phyloP scores from a whole-genome alignment of 2,888 invertebrate genomes.

The Branchipolynoe longqiensis region DNA sequence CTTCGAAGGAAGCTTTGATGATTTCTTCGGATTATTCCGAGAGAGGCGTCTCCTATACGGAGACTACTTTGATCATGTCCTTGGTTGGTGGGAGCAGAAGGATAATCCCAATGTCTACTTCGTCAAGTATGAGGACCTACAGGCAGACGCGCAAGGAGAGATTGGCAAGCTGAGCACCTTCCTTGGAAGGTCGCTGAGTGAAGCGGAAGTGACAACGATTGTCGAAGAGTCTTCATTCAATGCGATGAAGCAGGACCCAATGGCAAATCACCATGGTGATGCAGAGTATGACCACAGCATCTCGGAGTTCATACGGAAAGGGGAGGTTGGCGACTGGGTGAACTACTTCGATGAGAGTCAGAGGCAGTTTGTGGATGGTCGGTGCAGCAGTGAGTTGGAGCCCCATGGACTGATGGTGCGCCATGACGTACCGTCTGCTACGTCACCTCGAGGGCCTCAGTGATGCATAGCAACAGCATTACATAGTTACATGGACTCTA shows the following conservation, averaged over 20 bases:
- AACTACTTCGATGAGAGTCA: constrained; percentile 89
- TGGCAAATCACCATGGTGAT: constrained; percentile 77
- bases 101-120: constrained; percentile 53
- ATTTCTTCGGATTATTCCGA: constrained; percentile 57
- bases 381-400: constrained; percentile 83
- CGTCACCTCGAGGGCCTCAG: too few species aligned
- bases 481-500: too few species aligned
- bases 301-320: constrained; percentile 82
- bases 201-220: constrained; percentile 69
- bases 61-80: constrained; percentile 58
- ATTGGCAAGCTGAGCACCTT: constrained; percentile 86
- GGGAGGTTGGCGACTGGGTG: constrained; percentile 91
- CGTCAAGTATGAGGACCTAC: constrained; percentile 61
- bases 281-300: constrained; percentile 75
- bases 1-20: constrained; percentile 42
- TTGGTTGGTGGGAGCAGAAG: constrained; percentile 59
- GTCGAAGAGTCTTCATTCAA: constrained; percentile 74
- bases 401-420: not conserved
- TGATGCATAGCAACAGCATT: too few species aligned
- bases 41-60: constrained; percentile 44
- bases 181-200: constrained; percentile 81
- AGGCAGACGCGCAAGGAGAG: constrained; percentile 5
- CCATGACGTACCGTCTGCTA: too few species aligned
- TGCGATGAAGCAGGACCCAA: constrained; percentile 76
- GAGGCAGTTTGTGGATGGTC: constrained; percentile 81